Conservation (phyloP, 1,140 invertebrate species). For the Platorchestia sp. region DNA sequence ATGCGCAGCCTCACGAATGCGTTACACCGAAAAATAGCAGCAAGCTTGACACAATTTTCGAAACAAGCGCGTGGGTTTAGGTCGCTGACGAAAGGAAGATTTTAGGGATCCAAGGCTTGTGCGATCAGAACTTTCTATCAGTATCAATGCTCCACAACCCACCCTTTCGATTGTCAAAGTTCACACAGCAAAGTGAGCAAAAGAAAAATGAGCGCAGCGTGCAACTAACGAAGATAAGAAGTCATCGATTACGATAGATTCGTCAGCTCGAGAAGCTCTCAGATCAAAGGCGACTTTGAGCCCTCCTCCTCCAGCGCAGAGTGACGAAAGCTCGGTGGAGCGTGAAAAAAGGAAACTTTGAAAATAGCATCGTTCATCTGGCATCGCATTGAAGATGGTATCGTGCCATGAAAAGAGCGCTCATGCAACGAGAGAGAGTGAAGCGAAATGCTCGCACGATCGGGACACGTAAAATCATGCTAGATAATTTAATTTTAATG, state of each 20-base stretch:
- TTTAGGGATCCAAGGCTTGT: background rate
- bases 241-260: slow-evolving; percentile 27
- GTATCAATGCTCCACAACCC: background rate
- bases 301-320: background rate
- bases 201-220: background rate
- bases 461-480: background rate
- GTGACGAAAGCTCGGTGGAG: slow-evolving; percentile 48
- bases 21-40: background rate
- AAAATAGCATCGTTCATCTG: slow-evolving; percentile 41
- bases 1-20: background rate
- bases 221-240: slow-evolving; percentile 12
- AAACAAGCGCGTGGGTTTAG: background rate
- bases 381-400: slow-evolving; percentile 43
- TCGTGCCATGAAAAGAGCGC: slow-evolving; percentile 7
- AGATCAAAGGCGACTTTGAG: slow-evolving; percentile 12
- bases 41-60: background rate
- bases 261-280: background rate
- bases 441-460: slow-evolving; percentile 7
- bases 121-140: slow-evolving; percentile 52
- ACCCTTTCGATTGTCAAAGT: slow-evolving; percentile 22
- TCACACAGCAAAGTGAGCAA: background rate
- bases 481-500: slow-evolving; percentile 1
- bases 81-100: background rate
- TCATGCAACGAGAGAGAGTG: slow-evolving; percentile 33
- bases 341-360: slow-evolving; percentile 50